Evolutionary conservation across 2,888 invertebrate genomes (phyloP), one percentile per base, ranked within the genome.

Genomic region (Orthonevra nobilis): DNA sequence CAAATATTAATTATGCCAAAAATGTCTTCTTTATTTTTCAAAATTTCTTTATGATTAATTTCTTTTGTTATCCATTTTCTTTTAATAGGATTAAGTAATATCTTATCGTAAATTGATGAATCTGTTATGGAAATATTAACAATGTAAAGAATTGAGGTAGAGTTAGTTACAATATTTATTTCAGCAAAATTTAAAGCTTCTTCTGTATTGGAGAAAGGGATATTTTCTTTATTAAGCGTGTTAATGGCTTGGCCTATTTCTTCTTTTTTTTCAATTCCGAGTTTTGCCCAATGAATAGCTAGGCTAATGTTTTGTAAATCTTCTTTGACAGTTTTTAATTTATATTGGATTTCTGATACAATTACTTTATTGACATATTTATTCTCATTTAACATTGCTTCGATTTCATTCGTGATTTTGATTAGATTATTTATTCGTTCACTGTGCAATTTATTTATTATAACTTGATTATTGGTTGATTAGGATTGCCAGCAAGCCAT

Each of bases 221-320:
- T 40, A 14, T 79, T 26, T 52, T 66, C 46, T 28, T 34, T 40
- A 46, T 56, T 34, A 34, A 58, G 42, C 28, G 52, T 38, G 10
- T 56, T 54, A 14, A 44, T 44, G 5, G 46, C 42, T 56, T 52
- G n/a, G 20, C 36, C 40, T 48, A 48, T 61, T 66, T 66, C 50
- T n/a, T 61, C 32, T 20, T 66, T 44, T 30, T 81, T 61, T 9
- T 56, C 14, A 32, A 58, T 52, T 15, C 42, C 48, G n/a, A 61
- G n/a, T 32, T 66, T 66, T n/a, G 72, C 61, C 60, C 60, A 66
- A 56, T 72, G n/a, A 38, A 48, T 42, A 10, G 50, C 54, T 28
- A 50, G 44, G 36, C 36, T 64, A 40, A 69, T 42, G 36, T 69
- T 68, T 6, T 56, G 26, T 34, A 58, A 14, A 50, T 68, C 40